Conservation (phyloP, 2,797 vertebrate genomes). For the Bovichtus diacanthus region DNA sequence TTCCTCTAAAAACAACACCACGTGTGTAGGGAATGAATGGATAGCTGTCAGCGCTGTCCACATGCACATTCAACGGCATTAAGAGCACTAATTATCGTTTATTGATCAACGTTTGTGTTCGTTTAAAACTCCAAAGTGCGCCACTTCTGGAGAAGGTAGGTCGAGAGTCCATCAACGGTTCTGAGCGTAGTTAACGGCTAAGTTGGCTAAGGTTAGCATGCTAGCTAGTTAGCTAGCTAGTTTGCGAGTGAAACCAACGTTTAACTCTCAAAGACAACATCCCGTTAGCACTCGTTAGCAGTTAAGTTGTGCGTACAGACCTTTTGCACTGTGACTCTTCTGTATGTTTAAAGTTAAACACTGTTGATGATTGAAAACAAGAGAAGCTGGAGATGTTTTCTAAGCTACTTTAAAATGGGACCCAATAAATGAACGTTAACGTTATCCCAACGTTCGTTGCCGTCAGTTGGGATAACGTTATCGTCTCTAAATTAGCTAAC, state of each 20-base stretch:
- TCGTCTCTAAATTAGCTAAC: not conserved
- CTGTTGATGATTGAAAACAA: too few relatives aligned
- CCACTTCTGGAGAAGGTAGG: constrained; percentile 3
- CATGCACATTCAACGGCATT: not conserved
- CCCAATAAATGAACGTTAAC: not conserved
- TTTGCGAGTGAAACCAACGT: not conserved
- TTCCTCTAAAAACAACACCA: constrained; percentile 76
- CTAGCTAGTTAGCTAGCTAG: constrained; percentile 12
- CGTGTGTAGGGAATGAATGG: constrained; percentile 55
- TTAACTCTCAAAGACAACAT: not conserved
- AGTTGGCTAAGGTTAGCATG: constrained; percentile 40
- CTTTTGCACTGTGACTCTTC: constrained; percentile 23
- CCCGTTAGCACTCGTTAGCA: not conserved
- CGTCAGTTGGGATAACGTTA: not conserved
- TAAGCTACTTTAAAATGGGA: not conserved
- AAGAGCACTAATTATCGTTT: not conserved
- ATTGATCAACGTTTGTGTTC: accelerated
- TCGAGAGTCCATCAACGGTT: not conserved
- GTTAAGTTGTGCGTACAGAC: accelerated
- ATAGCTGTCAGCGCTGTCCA: not conserved
- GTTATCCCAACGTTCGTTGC: not conserved
- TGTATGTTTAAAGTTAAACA: not conserved
- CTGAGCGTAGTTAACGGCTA: accelerated
- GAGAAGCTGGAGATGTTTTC: not conserved
- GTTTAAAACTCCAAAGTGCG: accelerated